Evolutionary conservation across 2,113 vertebrate genomes (phyloP).

Genomic region (Fulica atra): DNA sequence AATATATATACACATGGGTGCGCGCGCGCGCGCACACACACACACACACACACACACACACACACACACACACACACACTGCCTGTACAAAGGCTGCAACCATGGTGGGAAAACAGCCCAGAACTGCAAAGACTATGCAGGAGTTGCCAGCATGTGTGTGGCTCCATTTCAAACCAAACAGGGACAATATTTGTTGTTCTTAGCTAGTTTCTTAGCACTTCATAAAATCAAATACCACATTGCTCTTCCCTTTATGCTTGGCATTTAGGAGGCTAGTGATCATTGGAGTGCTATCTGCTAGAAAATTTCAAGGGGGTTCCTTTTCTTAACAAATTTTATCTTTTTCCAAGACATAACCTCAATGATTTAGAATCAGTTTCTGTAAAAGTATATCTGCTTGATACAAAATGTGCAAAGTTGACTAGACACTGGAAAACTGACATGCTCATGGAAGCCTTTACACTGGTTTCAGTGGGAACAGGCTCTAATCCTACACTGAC

Average conservation of each 20-base stretch:
- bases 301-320: not conserved
- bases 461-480: not conserved
- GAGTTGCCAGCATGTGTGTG: not conserved
- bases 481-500: not conserved
- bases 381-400: not conserved
- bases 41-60: too few species aligned
- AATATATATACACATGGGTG: not conserved
- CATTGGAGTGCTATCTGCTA: not conserved
- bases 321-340: not conserved
- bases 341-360: not conserved
- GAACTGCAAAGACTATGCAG: not conserved
- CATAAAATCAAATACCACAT: not conserved
- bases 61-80: not conserved
- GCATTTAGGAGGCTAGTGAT: not conserved
- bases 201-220: not conserved
- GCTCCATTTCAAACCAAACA: slow-evolving; percentile 23
- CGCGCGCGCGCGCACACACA: too few species aligned
- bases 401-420: not conserved
- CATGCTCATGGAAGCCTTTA: not conserved
- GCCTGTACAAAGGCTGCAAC: not conserved
- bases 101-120: not conserved
- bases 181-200: not conserved
- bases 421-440: not conserved
- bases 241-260: not conserved
- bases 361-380: not conserved